phyloP scores from a whole-genome alignment of 2,113 vertebrate genomes.

The Chaenocephalus aceratus region DNA sequence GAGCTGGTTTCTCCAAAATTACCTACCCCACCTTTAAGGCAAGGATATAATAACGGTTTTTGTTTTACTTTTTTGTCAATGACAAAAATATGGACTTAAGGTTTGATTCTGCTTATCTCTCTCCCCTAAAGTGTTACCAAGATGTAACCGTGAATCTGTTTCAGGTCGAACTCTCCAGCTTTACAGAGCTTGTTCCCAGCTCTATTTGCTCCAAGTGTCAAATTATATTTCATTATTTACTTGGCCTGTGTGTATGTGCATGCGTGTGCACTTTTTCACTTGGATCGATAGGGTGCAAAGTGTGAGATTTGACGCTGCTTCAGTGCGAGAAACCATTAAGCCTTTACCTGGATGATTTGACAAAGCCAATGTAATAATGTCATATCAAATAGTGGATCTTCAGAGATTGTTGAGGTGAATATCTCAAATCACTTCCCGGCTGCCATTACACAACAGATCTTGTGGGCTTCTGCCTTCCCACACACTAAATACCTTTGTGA shows the following conservation, averaged over 20 bases:
- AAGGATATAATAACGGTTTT: no score
- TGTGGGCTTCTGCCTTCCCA: not conserved
- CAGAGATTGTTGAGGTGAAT: not conserved
- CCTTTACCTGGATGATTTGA: not conserved
- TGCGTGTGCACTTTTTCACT: not conserved
- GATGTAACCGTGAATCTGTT: slow-evolving; percentile 3
- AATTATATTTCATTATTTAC: not conserved
- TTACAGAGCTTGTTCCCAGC: not conserved
- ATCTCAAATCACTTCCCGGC: not conserved
- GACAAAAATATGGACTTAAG: no score
- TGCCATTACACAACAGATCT: not conserved
- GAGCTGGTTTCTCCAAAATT: no score
- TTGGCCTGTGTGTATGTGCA: not conserved
- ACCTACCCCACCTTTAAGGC: no score
- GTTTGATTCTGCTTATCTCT: not conserved
- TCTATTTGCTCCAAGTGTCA: not conserved
- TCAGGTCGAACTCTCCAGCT: not conserved
- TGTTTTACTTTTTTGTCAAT: no score
- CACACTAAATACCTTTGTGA: not conserved
- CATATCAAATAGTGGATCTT: not conserved
- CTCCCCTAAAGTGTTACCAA: slow-evolving; percentile 14
- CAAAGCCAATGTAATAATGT: not conserved
- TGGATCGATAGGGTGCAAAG: not conserved
- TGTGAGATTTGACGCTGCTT: not conserved
- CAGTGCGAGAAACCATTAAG: not conserved